Conservation (phyloP, 2,113 vertebrate species). For the Actenoides lindsayi region DNA sequence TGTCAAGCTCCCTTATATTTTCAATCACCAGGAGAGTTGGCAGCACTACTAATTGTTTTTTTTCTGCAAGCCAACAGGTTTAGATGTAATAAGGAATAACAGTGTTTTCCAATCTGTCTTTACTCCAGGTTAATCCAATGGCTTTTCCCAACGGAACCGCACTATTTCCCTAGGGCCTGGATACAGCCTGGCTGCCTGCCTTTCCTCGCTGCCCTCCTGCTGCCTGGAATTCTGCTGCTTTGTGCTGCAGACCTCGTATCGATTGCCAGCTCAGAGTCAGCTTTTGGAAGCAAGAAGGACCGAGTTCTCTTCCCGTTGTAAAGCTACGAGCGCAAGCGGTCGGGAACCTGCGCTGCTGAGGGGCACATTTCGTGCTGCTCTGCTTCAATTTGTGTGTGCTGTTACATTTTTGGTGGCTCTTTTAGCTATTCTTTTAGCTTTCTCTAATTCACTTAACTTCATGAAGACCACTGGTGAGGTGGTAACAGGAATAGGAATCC, state of each 20-base stretch:
- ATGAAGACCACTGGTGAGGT: neutral
- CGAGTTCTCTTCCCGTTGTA: neutral
- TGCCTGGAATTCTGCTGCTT: neutral
- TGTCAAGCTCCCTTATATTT: neutral
- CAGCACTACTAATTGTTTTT: neutral
- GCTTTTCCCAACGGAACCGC: neutral
- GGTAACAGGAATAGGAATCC: neutral
- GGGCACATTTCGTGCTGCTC: neutral
- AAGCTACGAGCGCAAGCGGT: neutral
- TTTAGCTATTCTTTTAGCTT: neutral
- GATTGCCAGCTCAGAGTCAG: neutral
- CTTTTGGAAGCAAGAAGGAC: neutral
- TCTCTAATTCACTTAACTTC: neutral
- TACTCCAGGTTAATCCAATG: neutral
- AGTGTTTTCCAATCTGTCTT: neutral
- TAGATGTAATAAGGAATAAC: neutral
- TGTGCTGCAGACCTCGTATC: neutral
- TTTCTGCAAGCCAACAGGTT: neutral
- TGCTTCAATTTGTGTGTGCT: neutral
- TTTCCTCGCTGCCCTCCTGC: neutral
- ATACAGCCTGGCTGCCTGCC: neutral
- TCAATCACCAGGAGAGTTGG: neutral
- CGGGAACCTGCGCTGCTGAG: neutral
- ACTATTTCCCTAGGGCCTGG: neutral
- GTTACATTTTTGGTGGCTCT: neutral